A percentile compares a stretch with the other conserved stretches of the same genome.
These are phyloP conservation scores for Drosophila austrosaltans DNA, from an alignment of 2,888 invertebrate genomes.

Conservation along the genomic window DNA sequence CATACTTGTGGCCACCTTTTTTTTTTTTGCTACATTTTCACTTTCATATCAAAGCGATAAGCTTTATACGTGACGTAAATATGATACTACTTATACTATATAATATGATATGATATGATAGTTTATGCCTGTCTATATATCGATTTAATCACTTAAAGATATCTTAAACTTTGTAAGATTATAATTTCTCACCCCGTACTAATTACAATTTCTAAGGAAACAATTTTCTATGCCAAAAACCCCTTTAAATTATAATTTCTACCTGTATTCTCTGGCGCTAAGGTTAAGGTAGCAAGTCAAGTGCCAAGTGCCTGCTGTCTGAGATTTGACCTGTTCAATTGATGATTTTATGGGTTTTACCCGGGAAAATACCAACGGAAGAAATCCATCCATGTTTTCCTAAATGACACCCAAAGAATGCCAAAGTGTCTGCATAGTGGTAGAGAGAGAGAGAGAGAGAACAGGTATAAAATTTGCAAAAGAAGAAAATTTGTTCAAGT, in stretches of 20 bases:
- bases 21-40: slow-evolving; percentile 52
- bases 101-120: slow-evolving; percentile 30
- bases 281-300: slow-evolving; percentile 40
- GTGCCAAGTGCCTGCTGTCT: slow-evolving; percentile 18
- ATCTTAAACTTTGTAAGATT: neutral
- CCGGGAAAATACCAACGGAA: slow-evolving; percentile 54
- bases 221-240: neutral
- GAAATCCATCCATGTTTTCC: slow-evolving; percentile 19
- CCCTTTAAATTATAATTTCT: neutral
- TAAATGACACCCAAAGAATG: slow-evolving; percentile 4
- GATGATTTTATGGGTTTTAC: slow-evolving; percentile 78
- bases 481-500: neutral
- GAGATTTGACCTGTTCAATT: slow-evolving; percentile 46
- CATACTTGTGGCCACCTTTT: slow-evolving; percentile 29
- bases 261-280: slow-evolving; percentile 36
- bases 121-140: neutral
- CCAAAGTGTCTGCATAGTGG: slow-evolving; percentile 5
- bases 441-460: neutral
- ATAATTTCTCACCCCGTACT: neutral
- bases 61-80: slow-evolving; percentile 62
- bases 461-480: slow-evolving; percentile 45
- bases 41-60: slow-evolving; percentile 65
- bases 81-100: slow-evolving; percentile 11
- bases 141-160: neutral
- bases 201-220: slow-evolving; percentile 1